Evolutionary conservation across 92 coral and sea anemone species (phyloP).

Genomic region (Diadumene lineata): DNA sequence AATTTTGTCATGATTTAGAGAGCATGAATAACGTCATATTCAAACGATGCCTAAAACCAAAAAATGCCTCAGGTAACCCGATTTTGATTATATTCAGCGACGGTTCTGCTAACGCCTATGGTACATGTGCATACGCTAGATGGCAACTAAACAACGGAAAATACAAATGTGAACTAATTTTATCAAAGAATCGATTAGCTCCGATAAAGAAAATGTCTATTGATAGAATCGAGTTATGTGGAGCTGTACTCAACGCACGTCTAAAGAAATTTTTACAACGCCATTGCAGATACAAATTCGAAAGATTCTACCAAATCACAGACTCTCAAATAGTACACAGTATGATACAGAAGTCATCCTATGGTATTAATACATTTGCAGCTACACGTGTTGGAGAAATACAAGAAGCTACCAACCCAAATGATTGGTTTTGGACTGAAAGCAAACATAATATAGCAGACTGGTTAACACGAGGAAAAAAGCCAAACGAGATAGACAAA

Average conservation of each 20-base stretch:
- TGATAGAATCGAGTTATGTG: conserved; percentile 54
- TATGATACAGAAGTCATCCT: conserved; percentile 61
- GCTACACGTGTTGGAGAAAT: conserved; percentile 47
- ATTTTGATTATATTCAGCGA: conserved; percentile 57
- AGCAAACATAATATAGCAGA: conserved; percentile 58
- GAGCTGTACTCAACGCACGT: conserved; percentile 47
- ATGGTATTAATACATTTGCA: conserved; percentile 69
- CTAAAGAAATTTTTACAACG: conserved; percentile 35
- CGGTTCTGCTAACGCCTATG: conserved; percentile 56
- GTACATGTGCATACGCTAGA: conserved; percentile 64
- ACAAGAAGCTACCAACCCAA: conserved; percentile 39
- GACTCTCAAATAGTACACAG: conserved; percentile 67
- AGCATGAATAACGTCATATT: conserved; percentile 48
- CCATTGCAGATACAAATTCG: conserved; percentile 49
- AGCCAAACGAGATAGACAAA: conserved; percentile 33
- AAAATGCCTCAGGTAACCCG: conserved; percentile 42
- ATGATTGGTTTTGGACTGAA: conserved; percentile 70
- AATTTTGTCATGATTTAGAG: conserved; percentile 38
- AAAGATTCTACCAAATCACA: conserved; percentile 38
- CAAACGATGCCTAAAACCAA: conserved; percentile 60
- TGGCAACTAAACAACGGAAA: conserved; percentile 40
- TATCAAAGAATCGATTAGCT: conserved; percentile 58
- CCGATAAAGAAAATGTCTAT: conserved; percentile 54
- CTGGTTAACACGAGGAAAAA: conserved; percentile 68
- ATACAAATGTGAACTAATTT: conserved; percentile 22